Conservation (phyloP, 2,888 invertebrate species). For the Periphyllus acericola region DNA sequence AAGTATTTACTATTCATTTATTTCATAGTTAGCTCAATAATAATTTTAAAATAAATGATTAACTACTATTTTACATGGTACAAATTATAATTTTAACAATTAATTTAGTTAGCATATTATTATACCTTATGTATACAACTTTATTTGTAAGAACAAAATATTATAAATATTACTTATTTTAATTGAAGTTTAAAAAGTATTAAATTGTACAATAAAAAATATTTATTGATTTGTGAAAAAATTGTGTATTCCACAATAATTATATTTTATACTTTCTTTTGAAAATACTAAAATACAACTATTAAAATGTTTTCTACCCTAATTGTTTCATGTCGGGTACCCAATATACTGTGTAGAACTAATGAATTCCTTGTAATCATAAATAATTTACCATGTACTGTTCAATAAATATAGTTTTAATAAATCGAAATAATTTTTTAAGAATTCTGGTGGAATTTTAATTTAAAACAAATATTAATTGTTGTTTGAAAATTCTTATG, state of each 20-base stretch:
- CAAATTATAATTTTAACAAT: not conserved
- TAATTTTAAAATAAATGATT: too few species aligned
- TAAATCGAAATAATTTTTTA: not conserved
- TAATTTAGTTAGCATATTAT: not conserved
- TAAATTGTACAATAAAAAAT: not conserved
- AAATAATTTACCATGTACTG: not conserved
- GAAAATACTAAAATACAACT: not conserved
- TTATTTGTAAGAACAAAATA: slow-evolving; percentile 8
- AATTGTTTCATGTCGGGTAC: not conserved
- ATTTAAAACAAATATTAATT: too few species aligned
- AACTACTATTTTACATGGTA: not conserved
- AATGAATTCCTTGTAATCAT: not conserved
- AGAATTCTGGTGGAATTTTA: not conserved
- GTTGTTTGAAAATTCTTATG: too few species aligned
- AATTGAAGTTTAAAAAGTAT: not conserved
- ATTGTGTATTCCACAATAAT: not conserved
- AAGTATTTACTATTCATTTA: not conserved
- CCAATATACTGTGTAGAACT: not conserved
- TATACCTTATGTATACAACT: not conserved
- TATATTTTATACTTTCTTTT: not conserved
- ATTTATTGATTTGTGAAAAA: slow-evolving; percentile 7
- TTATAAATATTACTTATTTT: not conserved
- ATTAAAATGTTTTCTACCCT: not conserved
- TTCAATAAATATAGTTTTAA: not conserved
- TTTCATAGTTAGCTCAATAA: too few species aligned